phyloP scores from a whole-genome alignment of 2,888 invertebrate genomes.

The Drosophila siamana region DNA sequence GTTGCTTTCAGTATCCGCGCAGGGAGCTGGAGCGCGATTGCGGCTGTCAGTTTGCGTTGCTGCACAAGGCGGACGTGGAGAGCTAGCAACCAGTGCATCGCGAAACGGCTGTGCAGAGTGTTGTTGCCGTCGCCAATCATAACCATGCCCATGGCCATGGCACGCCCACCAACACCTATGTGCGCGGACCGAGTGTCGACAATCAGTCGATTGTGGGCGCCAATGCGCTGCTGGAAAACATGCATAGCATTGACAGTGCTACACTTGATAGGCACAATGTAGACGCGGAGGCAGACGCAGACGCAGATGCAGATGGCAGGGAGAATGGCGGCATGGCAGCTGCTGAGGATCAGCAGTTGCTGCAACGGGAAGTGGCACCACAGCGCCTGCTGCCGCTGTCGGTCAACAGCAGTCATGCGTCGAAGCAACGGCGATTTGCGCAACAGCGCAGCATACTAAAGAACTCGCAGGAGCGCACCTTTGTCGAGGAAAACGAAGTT shows the following conservation, averaged over 20 bases:
- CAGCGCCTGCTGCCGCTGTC: slow-evolving; percentile 66
- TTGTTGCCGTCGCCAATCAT: slow-evolving; percentile 25
- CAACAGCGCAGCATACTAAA: slow-evolving; percentile 82
- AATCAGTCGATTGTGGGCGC: slow-evolving; percentile 67
- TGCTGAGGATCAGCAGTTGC: slow-evolving; percentile 66
- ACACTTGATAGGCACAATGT: slow-evolving; percentile 32
- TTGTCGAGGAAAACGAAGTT: slow-evolving; percentile 81
- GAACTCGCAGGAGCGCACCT: slow-evolving; percentile 80
- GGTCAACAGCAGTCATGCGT: slow-evolving; percentile 32
- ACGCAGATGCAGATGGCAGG: slow-evolving; percentile 5
- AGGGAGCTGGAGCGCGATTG: slow-evolving; percentile 91
- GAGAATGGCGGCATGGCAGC: slow-evolving; percentile 20
- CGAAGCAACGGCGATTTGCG: slow-evolving; percentile 75
- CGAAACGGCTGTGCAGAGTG: slow-evolving; percentile 52
- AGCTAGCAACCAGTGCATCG: slow-evolving; percentile 87
- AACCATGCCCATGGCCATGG: slow-evolving; percentile 67
- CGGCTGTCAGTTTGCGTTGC: slow-evolving; percentile 95
- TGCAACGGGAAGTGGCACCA: slow-evolving; percentile 56
- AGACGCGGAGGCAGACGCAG: slow-evolving; percentile 26
- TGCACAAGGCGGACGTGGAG: slow-evolving; percentile 92
- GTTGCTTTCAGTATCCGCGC: slow-evolving; percentile 94
- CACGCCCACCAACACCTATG: slow-evolving; percentile 79
- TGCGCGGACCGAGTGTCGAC: slow-evolving; percentile 74
- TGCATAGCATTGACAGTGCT: slow-evolving; percentile 59
- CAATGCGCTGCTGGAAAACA: slow-evolving; percentile 60